A percentile compares a stretch with the other conserved stretches of the same genome.
These are phyloP conservation scores for Hydrozoanthus gracilis DNA, from an alignment of 92 coral and sea anemone species.

Conservation along the genomic window DNA sequence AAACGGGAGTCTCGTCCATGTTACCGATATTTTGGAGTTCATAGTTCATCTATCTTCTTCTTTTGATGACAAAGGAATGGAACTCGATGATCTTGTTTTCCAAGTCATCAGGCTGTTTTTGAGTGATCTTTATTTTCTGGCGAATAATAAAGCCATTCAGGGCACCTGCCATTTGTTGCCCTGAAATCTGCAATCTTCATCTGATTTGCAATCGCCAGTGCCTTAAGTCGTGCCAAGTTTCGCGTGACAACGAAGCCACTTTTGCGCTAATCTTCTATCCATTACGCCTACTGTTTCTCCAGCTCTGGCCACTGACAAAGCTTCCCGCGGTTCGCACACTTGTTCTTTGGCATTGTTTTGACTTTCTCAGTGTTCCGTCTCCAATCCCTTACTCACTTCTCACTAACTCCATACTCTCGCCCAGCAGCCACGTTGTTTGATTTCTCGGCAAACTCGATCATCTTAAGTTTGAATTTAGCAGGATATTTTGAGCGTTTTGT, in stretches of 20 bases:
- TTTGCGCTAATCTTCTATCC: not conserved
- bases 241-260: not conserved
- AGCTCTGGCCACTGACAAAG: not conserved
- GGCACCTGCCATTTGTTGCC: constrained; percentile 38
- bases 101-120: not conserved
- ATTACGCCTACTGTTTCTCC: not conserved
- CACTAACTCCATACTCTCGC: constrained; percentile 56
- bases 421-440: not conserved
- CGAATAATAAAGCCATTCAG: constrained; percentile 41
- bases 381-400: constrained; percentile 67
- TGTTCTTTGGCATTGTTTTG: not conserved
- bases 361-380: constrained; percentile 43
- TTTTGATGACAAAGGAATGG: not conserved
- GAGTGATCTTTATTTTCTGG: constrained; percentile 54
- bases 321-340: not conserved
- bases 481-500: not conserved
- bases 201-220: not conserved
- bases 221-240: not conserved
- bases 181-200: constrained; percentile 17
- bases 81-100: not conserved
- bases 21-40: not conserved
- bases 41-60: not conserved
- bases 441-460: constrained; percentile 2
- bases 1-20: constrained; percentile 1
- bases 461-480: not conserved